These are phyloP conservation scores for Mesodorylaimus sp. DNA, from an alignment of 2,888 invertebrate genomes.

Conservation along the genomic window DNA sequence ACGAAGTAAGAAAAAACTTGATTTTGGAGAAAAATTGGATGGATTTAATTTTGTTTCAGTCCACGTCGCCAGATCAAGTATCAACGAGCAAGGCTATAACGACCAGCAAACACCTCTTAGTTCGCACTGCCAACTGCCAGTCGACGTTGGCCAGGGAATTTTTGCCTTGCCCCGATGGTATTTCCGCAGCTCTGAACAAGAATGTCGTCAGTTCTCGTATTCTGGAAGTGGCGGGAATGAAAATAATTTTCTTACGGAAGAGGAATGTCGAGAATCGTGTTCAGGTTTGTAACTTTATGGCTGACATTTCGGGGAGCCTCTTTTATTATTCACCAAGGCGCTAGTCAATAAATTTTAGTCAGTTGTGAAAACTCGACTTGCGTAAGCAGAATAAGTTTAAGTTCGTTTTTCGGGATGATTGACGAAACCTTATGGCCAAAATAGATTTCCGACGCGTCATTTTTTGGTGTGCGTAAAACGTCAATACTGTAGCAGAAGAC, in stretches of 20 bases:
- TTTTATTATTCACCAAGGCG: too few species aligned
- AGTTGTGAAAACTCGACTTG: too few species aligned
- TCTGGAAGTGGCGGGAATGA: constrained; percentile 13
- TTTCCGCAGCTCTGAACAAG: constrained; percentile 16
- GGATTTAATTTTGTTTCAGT: background rate
- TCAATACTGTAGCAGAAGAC: too few species aligned
- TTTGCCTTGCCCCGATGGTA: constrained; percentile 14
- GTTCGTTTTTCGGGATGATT: too few species aligned
- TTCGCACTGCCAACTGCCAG: background rate
- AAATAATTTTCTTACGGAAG: constrained; percentile 14
- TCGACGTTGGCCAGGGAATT: constrained; percentile 1
- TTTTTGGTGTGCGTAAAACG: too few species aligned
- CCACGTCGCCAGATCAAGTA: background rate
- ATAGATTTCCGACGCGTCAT: too few species aligned
- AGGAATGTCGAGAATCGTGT: constrained; percentile 13
- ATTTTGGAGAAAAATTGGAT: too few species aligned
- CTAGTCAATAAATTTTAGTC: too few species aligned
- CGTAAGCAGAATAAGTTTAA: too few species aligned
- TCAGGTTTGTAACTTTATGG: constrained; percentile 14
- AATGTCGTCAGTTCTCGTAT: constrained; percentile 13
- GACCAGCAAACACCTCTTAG: background rate
- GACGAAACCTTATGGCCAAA: too few species aligned
- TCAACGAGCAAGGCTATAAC: background rate
- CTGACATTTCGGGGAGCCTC: background rate
- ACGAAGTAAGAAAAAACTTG: background rate